Conservation (phyloP, 2,888 invertebrate species). For the Cosmia trapezina region DNA sequence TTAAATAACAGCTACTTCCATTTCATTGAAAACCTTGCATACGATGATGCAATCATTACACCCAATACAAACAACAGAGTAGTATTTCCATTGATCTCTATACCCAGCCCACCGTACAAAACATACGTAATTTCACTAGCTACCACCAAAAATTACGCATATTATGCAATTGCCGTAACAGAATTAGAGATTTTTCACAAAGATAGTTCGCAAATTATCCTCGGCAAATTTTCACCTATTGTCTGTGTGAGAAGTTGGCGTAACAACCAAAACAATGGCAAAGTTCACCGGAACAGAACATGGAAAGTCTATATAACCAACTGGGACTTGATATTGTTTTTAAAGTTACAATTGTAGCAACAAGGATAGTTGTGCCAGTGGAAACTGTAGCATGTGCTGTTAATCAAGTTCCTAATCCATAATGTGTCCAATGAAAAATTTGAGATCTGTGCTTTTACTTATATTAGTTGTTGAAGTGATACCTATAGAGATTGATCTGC, state of each 20-base stretch:
- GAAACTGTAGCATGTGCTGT: constrained; percentile 50
- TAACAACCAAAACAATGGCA: constrained; percentile 89
- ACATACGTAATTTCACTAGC: constrained; percentile 40
- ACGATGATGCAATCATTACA: constrained; percentile 25
- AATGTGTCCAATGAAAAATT: constrained; percentile 48
- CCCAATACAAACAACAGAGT: constrained; percentile 5
- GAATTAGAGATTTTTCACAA: constrained; percentile 80
- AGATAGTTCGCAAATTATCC: constrained; percentile 84
- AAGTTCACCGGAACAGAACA: constrained; percentile 89
- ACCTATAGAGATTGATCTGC: constrained; percentile 79
- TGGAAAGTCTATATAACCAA: constrained; percentile 88
- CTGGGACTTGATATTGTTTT: constrained; percentile 78
- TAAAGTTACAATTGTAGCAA: constrained; percentile 80
- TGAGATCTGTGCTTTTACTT: constrained; percentile 64
- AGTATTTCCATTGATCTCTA: constrained; percentile 18
- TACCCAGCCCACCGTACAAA: constrained; percentile 13
- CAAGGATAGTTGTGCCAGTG: constrained; percentile 73
- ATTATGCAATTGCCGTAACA: constrained; percentile 72
- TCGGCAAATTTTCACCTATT: constrained; percentile 89
- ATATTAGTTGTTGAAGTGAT: constrained; percentile 76
- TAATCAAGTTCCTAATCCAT: constrained; percentile 32
- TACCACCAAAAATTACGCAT: constrained; percentile 74
- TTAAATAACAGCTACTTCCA: neutral
- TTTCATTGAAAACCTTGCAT: constrained; percentile 1
- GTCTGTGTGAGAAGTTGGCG: constrained; percentile 86